These are phyloP conservation scores for Atethmia centrago DNA, from an alignment of 2,888 invertebrate species.

Conservation along the genomic window DNA sequence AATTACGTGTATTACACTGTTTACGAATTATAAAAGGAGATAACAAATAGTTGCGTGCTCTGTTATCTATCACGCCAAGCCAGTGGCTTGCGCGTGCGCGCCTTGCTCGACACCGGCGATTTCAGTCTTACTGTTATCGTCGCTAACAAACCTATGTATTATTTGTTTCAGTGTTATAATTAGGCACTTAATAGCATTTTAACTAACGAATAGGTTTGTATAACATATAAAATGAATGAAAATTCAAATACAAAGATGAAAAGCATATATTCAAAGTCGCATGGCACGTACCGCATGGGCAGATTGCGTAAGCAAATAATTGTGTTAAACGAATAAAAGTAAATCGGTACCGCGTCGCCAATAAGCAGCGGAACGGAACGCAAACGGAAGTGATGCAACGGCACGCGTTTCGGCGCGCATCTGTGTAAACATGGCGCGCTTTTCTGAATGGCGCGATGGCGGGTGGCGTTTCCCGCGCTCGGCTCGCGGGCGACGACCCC, in stretches of 20 bases:
- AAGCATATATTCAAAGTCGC: slow-evolving; percentile 12
- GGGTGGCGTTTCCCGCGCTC: slow-evolving; percentile 87
- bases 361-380: slow-evolving; percentile 86
- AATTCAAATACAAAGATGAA: slow-evolving; percentile 11
- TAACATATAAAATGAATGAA: background rate
- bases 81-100: slow-evolving; percentile 71
- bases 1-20: slow-evolving; percentile 50
- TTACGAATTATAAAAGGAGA: slow-evolving; percentile 68
- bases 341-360: slow-evolving; percentile 82
- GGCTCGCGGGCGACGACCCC: slow-evolving; percentile 85
- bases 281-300: slow-evolving; percentile 25
- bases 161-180: slow-evolving; percentile 34
- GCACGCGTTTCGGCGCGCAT: slow-evolving; percentile 89
- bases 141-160: slow-evolving; percentile 43
- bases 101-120: slow-evolving; percentile 58
- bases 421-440: slow-evolving; percentile 90
- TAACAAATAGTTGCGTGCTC: slow-evolving; percentile 73
- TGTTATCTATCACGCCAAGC: slow-evolving; percentile 76
- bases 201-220: background rate
- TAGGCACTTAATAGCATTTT: slow-evolving; percentile 8
- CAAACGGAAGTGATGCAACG: slow-evolving; percentile 90
- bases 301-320: slow-evolving; percentile 66
- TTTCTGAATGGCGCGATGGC: slow-evolving; percentile 88
- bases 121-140: slow-evolving; percentile 46
- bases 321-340: slow-evolving; percentile 76